Base-by-base conservation (phyloP, 2,888 invertebrate genomes). In the Melanostoma mellinum region DNA sequence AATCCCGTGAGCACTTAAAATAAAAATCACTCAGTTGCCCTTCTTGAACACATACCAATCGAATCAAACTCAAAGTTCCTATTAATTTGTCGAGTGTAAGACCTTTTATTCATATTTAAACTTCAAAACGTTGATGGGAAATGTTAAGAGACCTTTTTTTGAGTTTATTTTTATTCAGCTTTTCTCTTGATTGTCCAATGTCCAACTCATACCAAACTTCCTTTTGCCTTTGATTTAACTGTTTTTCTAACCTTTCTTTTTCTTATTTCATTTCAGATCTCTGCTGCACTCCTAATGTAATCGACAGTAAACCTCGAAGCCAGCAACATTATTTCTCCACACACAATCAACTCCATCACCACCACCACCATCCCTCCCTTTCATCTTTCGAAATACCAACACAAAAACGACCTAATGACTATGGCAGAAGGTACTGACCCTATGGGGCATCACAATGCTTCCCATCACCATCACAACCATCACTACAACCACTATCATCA, bases 391-490 rank as follows among this genome's bases (percentile, higher is more conserved):
- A 61, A 56, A 56, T 38, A 36, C 53, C 42, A 4, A 69, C 55
- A 35, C 35, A 71, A 46, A 55, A 44, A 88, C 89, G 90, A 91
- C 91, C 93, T 92, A 92, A 94, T 95, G 95, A 95, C 95, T 92
- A 95, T 95, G 95, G 95, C 95, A 92, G 93, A 93, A 93, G 93
- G 93, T 91, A 92, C 92, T 91, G 92, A 93, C 92, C 94, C 92
- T 92, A 93, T 91, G 92, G 93, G 92, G 92, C 92, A 92, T 88
- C 90, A 91, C 87, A 89, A 89, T 87, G 88, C 88, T 86, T 87
- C 90, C 87, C 89, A 90, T 85, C 88, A 88, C 78, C 90, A 89
- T 76, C 89, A 90, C 55, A 88, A 89, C 48, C 89, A 89, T 42
- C 89, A 86, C 58, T 77, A 85, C 42, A 71, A 76, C 48, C 75